These are phyloP conservation scores for Sylvilagus bachmani DNA, from an alignment of 2,113 vertebrate genomes.

Conservation along the genomic window DNA sequence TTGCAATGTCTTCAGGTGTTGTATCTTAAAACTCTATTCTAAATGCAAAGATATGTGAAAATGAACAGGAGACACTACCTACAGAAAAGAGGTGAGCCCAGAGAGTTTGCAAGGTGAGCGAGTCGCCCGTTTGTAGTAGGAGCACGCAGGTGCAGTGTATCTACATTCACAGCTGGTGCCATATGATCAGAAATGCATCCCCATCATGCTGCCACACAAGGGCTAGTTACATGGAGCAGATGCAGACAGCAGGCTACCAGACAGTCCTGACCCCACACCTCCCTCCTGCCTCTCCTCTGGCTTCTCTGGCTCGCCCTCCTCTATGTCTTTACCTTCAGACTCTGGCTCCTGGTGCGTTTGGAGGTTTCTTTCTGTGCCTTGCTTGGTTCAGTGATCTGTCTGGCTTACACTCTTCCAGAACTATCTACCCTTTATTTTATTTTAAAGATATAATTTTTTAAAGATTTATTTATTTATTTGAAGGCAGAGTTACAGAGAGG, in stretches of 20 bases:
- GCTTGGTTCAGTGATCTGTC: background rate
- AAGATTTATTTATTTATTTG: too few species aligned
- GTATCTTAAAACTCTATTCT: background rate
- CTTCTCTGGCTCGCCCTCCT: background rate
- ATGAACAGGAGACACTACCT: background rate
- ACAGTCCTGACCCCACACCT: background rate
- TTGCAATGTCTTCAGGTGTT: background rate
- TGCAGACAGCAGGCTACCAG: background rate
- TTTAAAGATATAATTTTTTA: too few species aligned
- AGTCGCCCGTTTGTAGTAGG: background rate
- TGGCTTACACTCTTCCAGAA: background rate
- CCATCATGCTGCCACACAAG: rapidly evolving
- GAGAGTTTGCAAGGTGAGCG: background rate
- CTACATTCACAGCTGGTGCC: background rate
- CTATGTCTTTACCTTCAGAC: background rate
- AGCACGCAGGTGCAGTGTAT: background rate
- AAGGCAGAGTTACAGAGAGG: too few species aligned
- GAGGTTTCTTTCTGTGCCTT: background rate
- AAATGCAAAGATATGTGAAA: background rate
- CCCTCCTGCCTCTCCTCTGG: background rate
- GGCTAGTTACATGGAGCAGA: background rate
- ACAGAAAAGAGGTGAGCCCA: background rate
- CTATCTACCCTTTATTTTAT: background rate
- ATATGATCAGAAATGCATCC: background rate
- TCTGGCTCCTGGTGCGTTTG: background rate